These are phyloP conservation scores for Hydrotaea diabolus DNA, from an alignment of 2,888 invertebrate genomes.

Conservation along the genomic window DNA sequence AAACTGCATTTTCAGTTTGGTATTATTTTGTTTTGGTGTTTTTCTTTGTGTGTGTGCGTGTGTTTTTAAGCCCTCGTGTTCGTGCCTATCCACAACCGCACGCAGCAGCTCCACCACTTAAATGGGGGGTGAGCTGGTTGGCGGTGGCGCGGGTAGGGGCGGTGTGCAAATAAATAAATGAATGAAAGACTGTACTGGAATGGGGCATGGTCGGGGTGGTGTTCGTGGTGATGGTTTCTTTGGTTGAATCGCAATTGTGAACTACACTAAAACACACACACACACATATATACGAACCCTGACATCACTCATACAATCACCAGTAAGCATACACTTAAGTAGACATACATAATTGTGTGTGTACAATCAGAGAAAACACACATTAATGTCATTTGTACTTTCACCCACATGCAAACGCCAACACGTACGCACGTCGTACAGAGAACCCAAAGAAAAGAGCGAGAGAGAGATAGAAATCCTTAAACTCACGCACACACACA, in stretches of 20 bases:
- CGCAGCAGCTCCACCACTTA: not conserved
- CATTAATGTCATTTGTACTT: slow-evolving; percentile 30
- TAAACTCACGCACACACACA: not conserved
- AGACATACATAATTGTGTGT: slow-evolving; percentile 22
- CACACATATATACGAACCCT: too few relatives aligned
- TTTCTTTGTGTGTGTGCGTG: slow-evolving; percentile 69
- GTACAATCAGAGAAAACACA: slow-evolving; percentile 20
- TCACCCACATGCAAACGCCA: not conserved
- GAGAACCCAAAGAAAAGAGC: too few relatives aligned
- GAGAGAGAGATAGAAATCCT: not conserved
- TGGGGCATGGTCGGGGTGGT: not conserved
- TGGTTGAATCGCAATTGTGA: slow-evolving; percentile 68
- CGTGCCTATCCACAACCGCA: slow-evolving; percentile 23
- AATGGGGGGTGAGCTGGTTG: not conserved
- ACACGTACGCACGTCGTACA: not conserved
- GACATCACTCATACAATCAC: slow-evolving; percentile 24
- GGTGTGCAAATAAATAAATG: not conserved
- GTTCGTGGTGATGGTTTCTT: slow-evolving; percentile 63
- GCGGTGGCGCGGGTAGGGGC: not conserved
- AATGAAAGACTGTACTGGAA: not conserved
- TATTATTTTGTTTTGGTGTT: slow-evolving; percentile 61
- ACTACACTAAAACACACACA: not conserved
- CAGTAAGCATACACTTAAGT: slow-evolving; percentile 17
- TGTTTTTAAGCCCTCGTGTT: slow-evolving; percentile 49
- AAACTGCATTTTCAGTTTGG: slow-evolving; percentile 30